Conservation (phyloP, 2,113 vertebrate genomes). For the Meleagris gallopavo region DNA sequence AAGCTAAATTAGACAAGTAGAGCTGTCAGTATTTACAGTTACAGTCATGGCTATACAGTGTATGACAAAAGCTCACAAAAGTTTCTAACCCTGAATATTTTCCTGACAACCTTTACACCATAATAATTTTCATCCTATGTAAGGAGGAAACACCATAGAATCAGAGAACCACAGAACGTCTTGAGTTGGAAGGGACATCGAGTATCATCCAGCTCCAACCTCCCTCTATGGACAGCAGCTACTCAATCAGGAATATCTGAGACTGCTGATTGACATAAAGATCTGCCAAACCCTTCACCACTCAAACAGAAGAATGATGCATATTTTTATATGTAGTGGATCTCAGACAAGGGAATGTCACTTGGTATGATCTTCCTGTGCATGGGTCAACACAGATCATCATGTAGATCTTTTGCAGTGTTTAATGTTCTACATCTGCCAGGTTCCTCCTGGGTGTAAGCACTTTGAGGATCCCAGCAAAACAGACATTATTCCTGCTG, state of each 20-base stretch:
- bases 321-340: background rate
- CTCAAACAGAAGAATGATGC: background rate
- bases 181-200: too few species aligned
- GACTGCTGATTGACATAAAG: background rate
- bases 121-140: background rate
- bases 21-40: background rate
- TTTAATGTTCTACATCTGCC: background rate
- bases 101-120: background rate
- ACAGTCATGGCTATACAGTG: fast-evolving
- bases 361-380: fast-evolving
- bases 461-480: background rate
- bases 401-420: background rate
- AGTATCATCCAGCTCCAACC: too few species aligned
- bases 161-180: too few species aligned
- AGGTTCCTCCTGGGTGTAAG: background rate
- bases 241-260: background rate
- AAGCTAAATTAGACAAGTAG: background rate
- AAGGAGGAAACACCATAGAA: background rate
- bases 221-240: too few species aligned
- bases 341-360: background rate
- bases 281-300: background rate
- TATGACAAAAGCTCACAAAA: background rate
- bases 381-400: background rate
- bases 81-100: background rate
- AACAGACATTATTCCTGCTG: background rate